phyloP scores from a whole-genome alignment of 1,140 invertebrate species.

The Apocrypta bakeri region DNA sequence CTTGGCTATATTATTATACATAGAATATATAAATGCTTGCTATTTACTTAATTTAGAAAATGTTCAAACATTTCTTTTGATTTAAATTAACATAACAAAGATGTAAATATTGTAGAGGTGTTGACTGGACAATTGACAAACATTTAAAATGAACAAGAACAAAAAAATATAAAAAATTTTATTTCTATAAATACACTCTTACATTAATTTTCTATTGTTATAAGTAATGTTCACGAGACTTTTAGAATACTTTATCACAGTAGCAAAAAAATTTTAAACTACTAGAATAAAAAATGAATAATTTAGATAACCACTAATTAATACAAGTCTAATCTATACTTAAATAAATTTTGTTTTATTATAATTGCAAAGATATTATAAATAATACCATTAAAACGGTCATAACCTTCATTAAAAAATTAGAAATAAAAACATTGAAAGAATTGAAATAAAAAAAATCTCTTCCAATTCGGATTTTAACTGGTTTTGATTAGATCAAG shows the following conservation, averaged over 20 bases:
- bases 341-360: not conserved
- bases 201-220: slow-evolving; percentile 39
- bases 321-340: not conserved
- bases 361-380: not conserved
- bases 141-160: slow-evolving; percentile 46
- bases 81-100: not conserved
- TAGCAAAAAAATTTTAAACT: not conserved
- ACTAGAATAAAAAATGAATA: not conserved
- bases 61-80: too few relatives aligned
- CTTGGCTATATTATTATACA: too few relatives aligned
- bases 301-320: not conserved
- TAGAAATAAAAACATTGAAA: not conserved
- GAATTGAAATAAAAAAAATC: not conserved
- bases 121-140: slow-evolving; percentile 42
- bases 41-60: too few relatives aligned
- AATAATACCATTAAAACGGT: not conserved
- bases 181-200: slow-evolving; percentile 47
- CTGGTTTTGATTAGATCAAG: slow-evolving; percentile 21
- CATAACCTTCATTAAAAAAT: not conserved
- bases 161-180: slow-evolving; percentile 45
- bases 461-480: not conserved
- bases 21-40: too few relatives aligned
- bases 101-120: not conserved
- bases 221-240: slow-evolving; percentile 14
- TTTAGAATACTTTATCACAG: slow-evolving; percentile 44